phyloP scores from a whole-genome alignment of 2,888 invertebrate genomes.

The Diplazon laetatorius region DNA sequence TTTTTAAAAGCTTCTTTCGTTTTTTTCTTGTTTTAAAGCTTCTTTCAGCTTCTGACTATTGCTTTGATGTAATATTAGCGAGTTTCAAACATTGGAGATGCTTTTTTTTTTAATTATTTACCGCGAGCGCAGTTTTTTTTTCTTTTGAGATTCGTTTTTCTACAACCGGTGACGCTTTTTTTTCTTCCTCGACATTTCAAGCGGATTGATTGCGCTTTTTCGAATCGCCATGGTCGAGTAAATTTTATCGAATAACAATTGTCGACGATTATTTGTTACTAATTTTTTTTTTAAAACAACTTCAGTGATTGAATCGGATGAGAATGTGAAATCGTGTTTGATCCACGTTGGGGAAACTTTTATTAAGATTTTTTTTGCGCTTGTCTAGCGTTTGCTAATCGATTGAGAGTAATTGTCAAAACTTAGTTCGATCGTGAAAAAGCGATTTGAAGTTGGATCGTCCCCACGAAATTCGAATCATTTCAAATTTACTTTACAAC shows the following conservation, averaged over 20 bases:
- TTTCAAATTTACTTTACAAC: too few species aligned
- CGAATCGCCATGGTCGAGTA: background rate
- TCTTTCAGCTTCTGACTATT: constrained; percentile 20
- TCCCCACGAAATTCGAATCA: background rate
- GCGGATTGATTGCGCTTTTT: background rate
- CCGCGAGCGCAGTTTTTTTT: background rate
- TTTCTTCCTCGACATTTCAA: constrained; percentile 1
- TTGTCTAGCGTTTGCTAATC: background rate
- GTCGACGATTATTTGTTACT: constrained; percentile 34
- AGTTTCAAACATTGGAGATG: too few species aligned
- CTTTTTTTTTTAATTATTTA: constrained; percentile 2
- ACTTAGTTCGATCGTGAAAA: background rate
- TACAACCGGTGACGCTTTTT: constrained; percentile 37
- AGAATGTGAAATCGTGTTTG: too few species aligned
- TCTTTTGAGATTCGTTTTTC: constrained; percentile 39
- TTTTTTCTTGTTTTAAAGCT: background rate
- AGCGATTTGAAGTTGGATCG: background rate
- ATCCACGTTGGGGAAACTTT: constrained; percentile 40
- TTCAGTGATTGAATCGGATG: too few species aligned
- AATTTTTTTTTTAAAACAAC: too few species aligned
- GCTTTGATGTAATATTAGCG: constrained; percentile 2
- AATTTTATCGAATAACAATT: constrained; percentile 18
- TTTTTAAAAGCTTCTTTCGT: too few species aligned
- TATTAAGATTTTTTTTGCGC: constrained; percentile 22
- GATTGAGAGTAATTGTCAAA: constrained; percentile 1